Conservation (phyloP, 1,140 invertebrate species). For the Nixonia krombeini region DNA sequence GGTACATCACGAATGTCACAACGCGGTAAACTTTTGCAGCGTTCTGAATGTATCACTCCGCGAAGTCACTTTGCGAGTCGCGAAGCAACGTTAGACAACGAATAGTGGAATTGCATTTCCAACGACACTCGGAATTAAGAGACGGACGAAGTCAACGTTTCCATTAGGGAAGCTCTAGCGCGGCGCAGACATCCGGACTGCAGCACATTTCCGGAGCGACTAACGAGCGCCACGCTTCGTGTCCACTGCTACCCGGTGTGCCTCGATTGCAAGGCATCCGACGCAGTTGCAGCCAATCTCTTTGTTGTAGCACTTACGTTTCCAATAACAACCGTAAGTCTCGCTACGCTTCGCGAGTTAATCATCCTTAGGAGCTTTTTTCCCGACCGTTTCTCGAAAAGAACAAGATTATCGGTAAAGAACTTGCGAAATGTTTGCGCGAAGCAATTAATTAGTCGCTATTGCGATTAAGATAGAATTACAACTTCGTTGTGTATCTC, state of each 20-base stretch:
- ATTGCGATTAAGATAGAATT: too few species aligned
- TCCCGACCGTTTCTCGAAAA: not conserved
- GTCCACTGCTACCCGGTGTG: conserved; percentile 26
- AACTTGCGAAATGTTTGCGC: too few species aligned
- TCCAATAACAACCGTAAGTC: conserved; percentile 21
- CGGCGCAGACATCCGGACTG: conserved; percentile 19
- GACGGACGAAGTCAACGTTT: not conserved
- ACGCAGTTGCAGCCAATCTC: conserved; percentile 9
- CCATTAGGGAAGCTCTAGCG: conserved; percentile 7
- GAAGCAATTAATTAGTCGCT: too few species aligned
- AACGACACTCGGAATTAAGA: not conserved
- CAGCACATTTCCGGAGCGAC: conserved; percentile 54
- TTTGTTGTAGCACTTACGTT: conserved; percentile 16
- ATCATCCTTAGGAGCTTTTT: conserved; percentile 14
- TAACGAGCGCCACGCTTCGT: conserved; percentile 48
- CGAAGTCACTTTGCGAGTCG: not conserved
- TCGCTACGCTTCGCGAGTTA: conserved; percentile 3
- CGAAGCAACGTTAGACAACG: not conserved
- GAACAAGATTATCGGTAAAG: too few species aligned
- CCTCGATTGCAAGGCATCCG: not conserved
- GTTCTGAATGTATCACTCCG: not conserved
- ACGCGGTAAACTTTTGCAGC: not conserved
- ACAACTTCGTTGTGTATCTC: too few species aligned
- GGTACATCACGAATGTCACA: not conserved
- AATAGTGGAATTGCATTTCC: not conserved